Conservation (phyloP, 2,888 invertebrate species). For the Ornithoptera alexandrae region DNA sequence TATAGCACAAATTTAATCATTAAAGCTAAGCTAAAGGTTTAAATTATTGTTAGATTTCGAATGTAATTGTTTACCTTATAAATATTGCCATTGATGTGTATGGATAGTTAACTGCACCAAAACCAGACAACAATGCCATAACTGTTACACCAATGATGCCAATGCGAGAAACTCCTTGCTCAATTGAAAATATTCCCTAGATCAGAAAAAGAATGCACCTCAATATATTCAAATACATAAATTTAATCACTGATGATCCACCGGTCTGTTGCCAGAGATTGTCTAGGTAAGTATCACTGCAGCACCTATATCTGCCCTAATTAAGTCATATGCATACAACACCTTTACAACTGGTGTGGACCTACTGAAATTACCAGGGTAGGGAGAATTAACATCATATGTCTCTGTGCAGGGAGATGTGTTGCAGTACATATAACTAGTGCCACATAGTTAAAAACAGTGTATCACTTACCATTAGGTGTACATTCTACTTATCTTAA, state of each 20-base stretch:
- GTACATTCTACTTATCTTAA: too few relatives aligned
- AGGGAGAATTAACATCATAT: too few relatives aligned
- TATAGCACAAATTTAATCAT: not conserved
- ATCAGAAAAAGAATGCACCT: conserved; percentile 22
- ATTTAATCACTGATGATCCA: too few relatives aligned
- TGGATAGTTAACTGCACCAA: conserved; percentile 99
- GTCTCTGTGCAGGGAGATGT: not conserved
- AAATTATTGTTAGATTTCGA: not conserved
- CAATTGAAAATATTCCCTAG: conserved; percentile 86
- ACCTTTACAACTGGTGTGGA: too few relatives aligned
- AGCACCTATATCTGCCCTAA: too few relatives aligned
- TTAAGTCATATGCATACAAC: too few relatives aligned
- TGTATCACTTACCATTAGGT: too few relatives aligned
- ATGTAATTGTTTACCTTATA: conserved; percentile 82
- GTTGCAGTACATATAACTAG: not conserved
- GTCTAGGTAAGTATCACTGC: too few relatives aligned
- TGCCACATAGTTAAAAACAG: too few relatives aligned
- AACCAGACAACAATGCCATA: conserved; percentile 99
- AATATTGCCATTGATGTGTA: conserved; percentile 99
- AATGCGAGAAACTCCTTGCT: conserved; percentile 95
- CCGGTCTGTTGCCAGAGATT: too few relatives aligned
- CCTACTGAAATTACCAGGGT: too few relatives aligned
- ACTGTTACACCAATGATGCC: conserved; percentile 99
- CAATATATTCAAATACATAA: too few relatives aligned
- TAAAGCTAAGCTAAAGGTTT: not conserved